Evolutionary conservation across 2,797 vertebrate species (phyloP), one percentile per base, ranked within the genome.

Genomic region (Alexandromys oeconomus): DNA sequence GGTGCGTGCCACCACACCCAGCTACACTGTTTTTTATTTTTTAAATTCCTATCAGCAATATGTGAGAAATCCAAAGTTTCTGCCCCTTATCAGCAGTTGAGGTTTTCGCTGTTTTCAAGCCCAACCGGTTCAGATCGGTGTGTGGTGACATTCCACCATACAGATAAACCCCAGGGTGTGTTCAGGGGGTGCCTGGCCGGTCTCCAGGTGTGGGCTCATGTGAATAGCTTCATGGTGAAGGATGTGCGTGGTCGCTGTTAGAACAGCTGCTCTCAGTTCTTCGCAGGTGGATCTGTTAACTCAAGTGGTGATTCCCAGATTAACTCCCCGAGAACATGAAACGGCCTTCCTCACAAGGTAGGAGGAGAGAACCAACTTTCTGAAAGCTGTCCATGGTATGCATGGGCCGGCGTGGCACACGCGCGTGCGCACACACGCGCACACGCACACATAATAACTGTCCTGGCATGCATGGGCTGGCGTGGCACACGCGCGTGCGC

Each of bases 401-500:
- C 46, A 10, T 34, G 46, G 76, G 7, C 31, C n/a, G 2, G 48
- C 34, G 31, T 51, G 13, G 4, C 31, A 17, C 3, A 5, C 2
- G 23, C 10, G 1, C 1, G 15, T 17, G 51, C 13, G 5, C 23
- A 15, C 54, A 40, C 27, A 43, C 54, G 29, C n/a, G 17, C 79
- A 61, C 54, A 59, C n/a, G n/a, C 79, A 40, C 54, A 81, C 34
- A 57, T 1, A 48, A 27, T 57, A 81, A 77, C 29, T 19, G 76
- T 11, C 29, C 27, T 57, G 78, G 25, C 13, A 37, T 27, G n/a
- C 51, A 59, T 59, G 23, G 31, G 67, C 67, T 69, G 67, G 15
- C 2, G 2, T 69, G 71, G 21, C 14, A 14, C n/a, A 37, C 8
- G 0, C 6, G 9, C 12, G 23, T 8, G 23, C 48, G 31, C n/a